phyloP scores from a whole-genome alignment of 2,113 vertebrate species.

The Polyodon spathula region DNA sequence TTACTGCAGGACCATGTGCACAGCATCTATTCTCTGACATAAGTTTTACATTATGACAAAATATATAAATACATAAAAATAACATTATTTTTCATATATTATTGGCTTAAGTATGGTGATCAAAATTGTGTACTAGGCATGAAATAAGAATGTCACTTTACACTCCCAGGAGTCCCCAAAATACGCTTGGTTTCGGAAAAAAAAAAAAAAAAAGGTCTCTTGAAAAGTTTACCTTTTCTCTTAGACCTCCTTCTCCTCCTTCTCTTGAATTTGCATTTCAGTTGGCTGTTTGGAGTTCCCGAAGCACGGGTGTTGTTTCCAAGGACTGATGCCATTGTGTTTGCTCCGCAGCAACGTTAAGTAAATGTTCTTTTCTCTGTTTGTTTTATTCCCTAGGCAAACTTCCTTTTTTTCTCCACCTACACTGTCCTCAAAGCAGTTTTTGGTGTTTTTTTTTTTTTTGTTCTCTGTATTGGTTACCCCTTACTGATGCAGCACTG shows the following conservation, averaged over 20 bases:
- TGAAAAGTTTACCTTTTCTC: conserved; percentile 77
- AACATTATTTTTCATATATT: no score
- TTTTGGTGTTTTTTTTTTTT: conserved; percentile 26
- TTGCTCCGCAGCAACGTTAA: conserved; percentile 29
- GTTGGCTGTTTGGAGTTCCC: conserved; percentile 67
- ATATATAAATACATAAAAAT: no score
- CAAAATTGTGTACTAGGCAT: no score
- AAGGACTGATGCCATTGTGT: conserved; percentile 79
- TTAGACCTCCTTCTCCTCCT: conserved; percentile 74
- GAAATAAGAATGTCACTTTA: no score
- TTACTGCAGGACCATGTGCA: no score
- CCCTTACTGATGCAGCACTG: conserved; percentile 20
- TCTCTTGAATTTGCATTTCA: conserved; percentile 81
- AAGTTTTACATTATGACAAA: no score
- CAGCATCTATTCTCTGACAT: no score
- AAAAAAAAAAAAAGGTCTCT: background rate
- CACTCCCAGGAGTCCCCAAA: background rate
- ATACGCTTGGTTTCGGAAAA: conserved; percentile 24
- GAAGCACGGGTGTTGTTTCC: conserved; percentile 67
- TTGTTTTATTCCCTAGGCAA: conserved; percentile 30
- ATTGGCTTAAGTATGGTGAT: no score
- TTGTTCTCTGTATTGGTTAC: conserved; percentile 24
- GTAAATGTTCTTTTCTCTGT: conserved; percentile 28
- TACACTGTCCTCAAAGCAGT: conserved; percentile 27
- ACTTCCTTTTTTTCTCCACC: conserved; percentile 25